A percentile compares a stretch with the other conserved stretches of the same genome.
Evolutionary conservation across 2,888 invertebrate species (phyloP).

Genomic region (Thumatha senex): DNA sequence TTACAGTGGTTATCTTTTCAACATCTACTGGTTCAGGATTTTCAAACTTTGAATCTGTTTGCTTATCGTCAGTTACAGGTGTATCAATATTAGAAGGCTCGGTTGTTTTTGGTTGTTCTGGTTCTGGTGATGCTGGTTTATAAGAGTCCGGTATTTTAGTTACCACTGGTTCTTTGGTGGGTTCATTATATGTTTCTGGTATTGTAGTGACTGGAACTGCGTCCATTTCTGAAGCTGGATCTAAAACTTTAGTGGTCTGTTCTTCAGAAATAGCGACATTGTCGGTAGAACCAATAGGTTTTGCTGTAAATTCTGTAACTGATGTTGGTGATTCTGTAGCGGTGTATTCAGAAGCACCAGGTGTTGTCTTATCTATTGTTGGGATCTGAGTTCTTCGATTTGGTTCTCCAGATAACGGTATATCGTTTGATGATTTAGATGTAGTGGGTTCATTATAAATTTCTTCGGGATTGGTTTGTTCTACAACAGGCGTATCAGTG

Average conservation of each 20-base stretch:
- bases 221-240: constrained; percentile 7
- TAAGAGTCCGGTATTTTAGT: constrained; percentile 12
- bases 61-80: constrained; percentile 7
- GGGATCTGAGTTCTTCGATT: constrained; percentile 7
- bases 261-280: constrained; percentile 12
- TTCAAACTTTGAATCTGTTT: constrained; percentile 15
- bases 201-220: constrained; percentile 6
- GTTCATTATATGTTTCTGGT: constrained; percentile 3
- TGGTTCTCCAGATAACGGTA: constrained; percentile 1
- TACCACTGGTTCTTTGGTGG: constrained; percentile 7
- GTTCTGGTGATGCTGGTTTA: constrained; percentile 5
- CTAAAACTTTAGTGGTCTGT: constrained; percentile 14
- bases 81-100: constrained; percentile 5
- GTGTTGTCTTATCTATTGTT: constrained; percentile 13
- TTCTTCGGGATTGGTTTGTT: neutral
- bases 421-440: constrained; percentile 7
- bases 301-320: constrained; percentile 11
- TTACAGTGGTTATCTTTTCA: constrained; percentile 7
- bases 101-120: constrained; percentile 2
- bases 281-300: constrained; percentile 12
- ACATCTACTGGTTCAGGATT: constrained; percentile 8
- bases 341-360: constrained; percentile 4
- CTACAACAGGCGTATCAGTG: neutral
- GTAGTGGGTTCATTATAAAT: neutral
- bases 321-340: constrained; percentile 14